Conservation (phyloP, 2,797 vertebrate species). For the Eleutherodactylus coqui region DNA sequence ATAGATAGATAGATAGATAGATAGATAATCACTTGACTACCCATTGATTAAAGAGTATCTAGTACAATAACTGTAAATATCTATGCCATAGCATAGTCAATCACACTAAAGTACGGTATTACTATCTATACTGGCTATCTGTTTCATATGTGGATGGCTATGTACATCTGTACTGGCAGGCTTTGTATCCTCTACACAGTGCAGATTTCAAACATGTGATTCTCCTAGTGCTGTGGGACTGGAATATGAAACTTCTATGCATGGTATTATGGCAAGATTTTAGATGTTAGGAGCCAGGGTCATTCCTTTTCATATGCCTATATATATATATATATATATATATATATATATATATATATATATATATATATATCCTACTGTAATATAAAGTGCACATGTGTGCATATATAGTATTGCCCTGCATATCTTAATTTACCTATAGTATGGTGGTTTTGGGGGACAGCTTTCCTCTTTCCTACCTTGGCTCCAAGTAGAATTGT, state of each 20-base stretch:
- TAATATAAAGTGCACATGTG: background rate
- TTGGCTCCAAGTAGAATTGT: background rate
- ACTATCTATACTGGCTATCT: too few relatives aligned
- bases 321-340: too few relatives aligned
- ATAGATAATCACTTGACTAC: too few relatives aligned
- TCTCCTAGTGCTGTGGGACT: background rate
- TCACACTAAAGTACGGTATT: background rate
- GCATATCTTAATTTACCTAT: background rate
- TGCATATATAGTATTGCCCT: background rate
- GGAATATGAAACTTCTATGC: background rate
- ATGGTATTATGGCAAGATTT: background rate
- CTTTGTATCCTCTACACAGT: background rate
- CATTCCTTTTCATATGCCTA: background rate
- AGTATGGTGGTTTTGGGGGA: background rate
- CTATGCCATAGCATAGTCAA: background rate
- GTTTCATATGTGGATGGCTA: background rate
- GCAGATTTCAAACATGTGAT: background rate
- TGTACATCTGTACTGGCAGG: background rate
- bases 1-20: constrained; percentile 23
- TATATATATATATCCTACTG: background rate
- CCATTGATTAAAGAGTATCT: background rate
- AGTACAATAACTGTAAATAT: background rate
- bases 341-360: background rate
- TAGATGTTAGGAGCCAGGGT: background rate
- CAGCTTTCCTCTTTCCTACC: background rate